Evolutionary conservation across 2,797 vertebrate genomes (phyloP).

Genomic region (Tympanoctomys barrerae): DNA sequence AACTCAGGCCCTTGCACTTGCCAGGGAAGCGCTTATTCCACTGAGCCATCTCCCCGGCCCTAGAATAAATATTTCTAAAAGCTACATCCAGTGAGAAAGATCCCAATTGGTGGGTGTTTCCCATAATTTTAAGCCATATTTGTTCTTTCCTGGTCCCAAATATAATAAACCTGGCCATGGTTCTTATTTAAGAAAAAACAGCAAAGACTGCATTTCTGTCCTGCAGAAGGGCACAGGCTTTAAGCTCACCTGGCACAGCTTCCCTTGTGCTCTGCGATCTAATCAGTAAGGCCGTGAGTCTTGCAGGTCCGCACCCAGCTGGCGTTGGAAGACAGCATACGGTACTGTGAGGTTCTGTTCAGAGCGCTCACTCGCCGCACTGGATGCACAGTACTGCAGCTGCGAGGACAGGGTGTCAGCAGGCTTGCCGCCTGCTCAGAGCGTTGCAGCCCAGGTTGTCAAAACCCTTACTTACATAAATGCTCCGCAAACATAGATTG

Average conservation of each 20-base stretch:
- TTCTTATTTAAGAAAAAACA: background rate
- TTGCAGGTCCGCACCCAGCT: background rate
- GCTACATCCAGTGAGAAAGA: conserved; percentile 18
- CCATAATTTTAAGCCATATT: conserved; percentile 23
- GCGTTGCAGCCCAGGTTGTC: background rate
- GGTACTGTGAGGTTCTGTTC: background rate
- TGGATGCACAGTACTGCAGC: background rate
- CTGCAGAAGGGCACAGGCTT: background rate
- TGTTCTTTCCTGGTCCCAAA: conserved; percentile 13
- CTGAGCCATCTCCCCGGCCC: too few species aligned
- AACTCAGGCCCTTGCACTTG: too few species aligned
- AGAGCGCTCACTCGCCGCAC: background rate
- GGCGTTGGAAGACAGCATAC: background rate
- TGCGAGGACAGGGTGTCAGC: background rate
- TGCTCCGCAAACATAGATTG: background rate
- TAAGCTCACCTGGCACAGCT: conserved; percentile 16
- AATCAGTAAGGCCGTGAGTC: background rate
- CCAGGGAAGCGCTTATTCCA: too few species aligned
- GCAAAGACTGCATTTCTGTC: background rate
- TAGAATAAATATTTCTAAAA: background rate
- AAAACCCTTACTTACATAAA: background rate
- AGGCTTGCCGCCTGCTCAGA: background rate
- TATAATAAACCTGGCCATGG: background rate
- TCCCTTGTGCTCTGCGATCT: conserved; percentile 3
- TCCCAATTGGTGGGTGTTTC: background rate